Base-by-base conservation (phyloP, 2,797 vertebrate species). In the Acrossocheilus wenchowensis region DNA sequence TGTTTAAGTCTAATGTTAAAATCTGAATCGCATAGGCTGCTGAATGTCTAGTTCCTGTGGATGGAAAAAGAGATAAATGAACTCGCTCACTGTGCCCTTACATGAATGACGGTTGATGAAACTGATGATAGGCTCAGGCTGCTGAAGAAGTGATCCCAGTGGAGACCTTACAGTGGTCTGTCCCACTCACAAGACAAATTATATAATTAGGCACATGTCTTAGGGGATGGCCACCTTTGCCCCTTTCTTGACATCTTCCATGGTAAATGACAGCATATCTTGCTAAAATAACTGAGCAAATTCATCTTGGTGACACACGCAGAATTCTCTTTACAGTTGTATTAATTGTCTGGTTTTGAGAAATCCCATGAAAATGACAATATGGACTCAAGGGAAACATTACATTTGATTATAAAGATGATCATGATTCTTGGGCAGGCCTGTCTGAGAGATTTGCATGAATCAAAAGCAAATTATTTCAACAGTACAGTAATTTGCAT, bases 151-250 rank as follows among this genome's bases (percentile, higher is more conserved):
- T 82, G 79, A 92, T 96, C 95, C 94, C 95, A 91, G 85, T 94
- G 94, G 95, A 95, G 93, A 90, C 91, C 93, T 92, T 91, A 92
- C 88, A 91, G 91, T 92, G 92, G 93, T 94, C 93, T 86, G 92
- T 94, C 94, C 93, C 92, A 90, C 93, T 92, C 93, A 94, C 91
- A 96, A 95, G 95, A 96, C 94, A 95, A 95, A 96, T 95, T 95
- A 94, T 94, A 94, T 95, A 95, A 96, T 96, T 95, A 96, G 94
- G 93, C 91, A 90, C 84, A 89, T 93, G 91, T 94, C 93, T 83
- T 92, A 93, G 93, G 94, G 94, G 93, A 95, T n/a, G 89, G 88
- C 50, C 91, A 94, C 95, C 95, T 95, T 94, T 94, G 93, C 91
- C 93, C 95, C 89, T 90, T 92, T 41, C 75, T 90, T 94, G 94